A percentile compares a stretch with the other conserved stretches of the same genome.
Conservation (phyloP, 2,888 invertebrate genomes). For the Stenotaenia linearis region DNA sequence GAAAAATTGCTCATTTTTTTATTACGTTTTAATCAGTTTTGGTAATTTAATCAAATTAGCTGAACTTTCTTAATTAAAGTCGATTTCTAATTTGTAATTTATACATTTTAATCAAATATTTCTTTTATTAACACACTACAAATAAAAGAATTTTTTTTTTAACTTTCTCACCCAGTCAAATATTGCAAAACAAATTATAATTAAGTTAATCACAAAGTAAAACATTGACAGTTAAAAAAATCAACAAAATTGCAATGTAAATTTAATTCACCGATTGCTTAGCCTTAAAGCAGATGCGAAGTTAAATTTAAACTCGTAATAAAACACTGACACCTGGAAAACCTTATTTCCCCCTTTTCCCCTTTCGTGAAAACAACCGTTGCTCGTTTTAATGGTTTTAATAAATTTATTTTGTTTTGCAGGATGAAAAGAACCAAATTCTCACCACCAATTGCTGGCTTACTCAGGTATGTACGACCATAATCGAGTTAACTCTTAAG, state of each 20-base stretch:
- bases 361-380: background rate
- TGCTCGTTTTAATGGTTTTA: background rate
- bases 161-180: too few relatives aligned
- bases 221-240: background rate
- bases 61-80: too few relatives aligned
- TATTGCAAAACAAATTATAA: too few relatives aligned
- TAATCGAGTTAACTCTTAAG: constrained; percentile 1
- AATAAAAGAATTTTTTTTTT: too few relatives aligned
- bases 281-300: background rate
- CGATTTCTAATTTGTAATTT: too few relatives aligned
- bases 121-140: too few relatives aligned
- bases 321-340: background rate
- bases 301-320: background rate
- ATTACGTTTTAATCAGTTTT: too few relatives aligned
- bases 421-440: constrained; percentile 84
- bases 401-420: constrained; percentile 40
- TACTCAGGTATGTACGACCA: constrained; percentile 55
- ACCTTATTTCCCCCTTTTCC: background rate
- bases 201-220: background rate
- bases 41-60: too few relatives aligned
- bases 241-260: too few relatives aligned
- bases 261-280: background rate
- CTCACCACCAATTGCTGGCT: constrained; percentile 82
- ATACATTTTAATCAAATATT: too few relatives aligned
- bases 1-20: too few relatives aligned